These are phyloP conservation scores for Drosophila arizonae DNA, from an alignment of 1,140 invertebrate genomes.

Conservation along the genomic window DNA sequence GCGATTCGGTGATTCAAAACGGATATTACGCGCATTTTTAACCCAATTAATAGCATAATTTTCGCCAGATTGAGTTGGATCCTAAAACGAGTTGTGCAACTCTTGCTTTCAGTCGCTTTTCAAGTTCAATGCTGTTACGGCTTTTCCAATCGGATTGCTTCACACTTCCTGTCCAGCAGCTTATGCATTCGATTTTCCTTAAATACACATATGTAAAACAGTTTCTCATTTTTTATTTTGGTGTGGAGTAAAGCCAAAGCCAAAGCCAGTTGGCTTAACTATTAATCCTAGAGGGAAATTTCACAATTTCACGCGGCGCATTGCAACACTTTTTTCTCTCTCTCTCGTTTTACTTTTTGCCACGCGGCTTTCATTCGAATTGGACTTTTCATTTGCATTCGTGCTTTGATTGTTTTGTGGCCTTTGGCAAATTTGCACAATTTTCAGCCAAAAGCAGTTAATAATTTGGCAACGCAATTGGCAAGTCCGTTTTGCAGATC, in stretches of 20 bases:
- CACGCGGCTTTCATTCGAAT: slow-evolving; percentile 68
- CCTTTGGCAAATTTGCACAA: slow-evolving; percentile 71
- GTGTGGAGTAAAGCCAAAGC: slow-evolving; percentile 1
- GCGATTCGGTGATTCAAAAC: neutral
- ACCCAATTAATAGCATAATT: slow-evolving; percentile 55
- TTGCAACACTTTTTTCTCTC: slow-evolving; percentile 58
- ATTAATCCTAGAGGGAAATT: slow-evolving; percentile 60
- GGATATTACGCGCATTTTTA: slow-evolving; percentile 61
- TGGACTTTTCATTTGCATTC: slow-evolving; percentile 67
- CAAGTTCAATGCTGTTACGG: slow-evolving; percentile 71
- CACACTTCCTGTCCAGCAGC: slow-evolving; percentile 49
- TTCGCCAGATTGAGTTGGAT: neutral
- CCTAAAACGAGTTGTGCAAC: slow-evolving; percentile 61
- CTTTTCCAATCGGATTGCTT: slow-evolving; percentile 43
- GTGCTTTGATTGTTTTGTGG: slow-evolving; percentile 66
- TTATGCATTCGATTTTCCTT: slow-evolving; percentile 35
- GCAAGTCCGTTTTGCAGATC: slow-evolving; percentile 19
- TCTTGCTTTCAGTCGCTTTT: slow-evolving; percentile 39
- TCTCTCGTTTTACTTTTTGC: slow-evolving; percentile 14
- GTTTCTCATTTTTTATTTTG: slow-evolving; percentile 18
- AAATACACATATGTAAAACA: slow-evolving; percentile 42
- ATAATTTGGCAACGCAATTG: slow-evolving; percentile 58
- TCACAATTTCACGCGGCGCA: slow-evolving; percentile 62
- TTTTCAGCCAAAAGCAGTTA: slow-evolving; percentile 51
- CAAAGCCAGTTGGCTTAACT: slow-evolving; percentile 9